Evolutionary conservation across 1,140 invertebrate genomes (phyloP), one percentile per base, ranked within the genome.

Genomic region (Microplitis mediator): DNA sequence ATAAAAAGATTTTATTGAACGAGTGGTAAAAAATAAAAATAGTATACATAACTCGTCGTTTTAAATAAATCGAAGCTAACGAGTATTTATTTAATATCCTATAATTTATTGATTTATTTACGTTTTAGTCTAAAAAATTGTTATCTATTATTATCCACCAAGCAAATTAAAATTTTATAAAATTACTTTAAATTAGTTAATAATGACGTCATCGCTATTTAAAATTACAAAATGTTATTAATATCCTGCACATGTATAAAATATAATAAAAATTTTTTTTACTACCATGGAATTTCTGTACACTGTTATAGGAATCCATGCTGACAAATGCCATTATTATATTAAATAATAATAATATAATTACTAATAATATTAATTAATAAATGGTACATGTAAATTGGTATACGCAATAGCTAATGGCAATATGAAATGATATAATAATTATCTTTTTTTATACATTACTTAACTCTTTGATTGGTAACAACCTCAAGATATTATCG

Each of bases 341-440:
- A 60, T 60, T 32, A 60, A 60, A 34, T 60, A 60, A 60, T 23
- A 32, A 31, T 23, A 60, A 60, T 60, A 34, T 60, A 23, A 56
- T 60, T 11, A 60, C 4, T 32, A 16, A 5, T 62, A 36, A 11
- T 62, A 16, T 56, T n/a, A 6, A 56, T 23, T 56, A 45, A 45
- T 56, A 51, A n/a, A 52, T 67, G n/a, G 54, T 58, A 31, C 23
- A 50, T 61, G 9, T 11, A 16, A 64, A 62, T 65, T 66, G 61
- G 54, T 69, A 72, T 72, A 72, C 64, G 62, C 45, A 72, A 65
- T 64, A 72, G 67, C 74, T 72, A 63, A 72, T 68, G 74, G 74
- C 74, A 72, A 75, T 69, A 60, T 54, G 56, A 72, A 50, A 54
- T 66, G 71, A 64, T 36, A 63, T 39, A 72, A 11, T 45, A 9